Evolutionary conservation across 2,888 invertebrate genomes (phyloP), one percentile per base, ranked within the genome.

Genomic region (Ichneumoninae sp.): DNA sequence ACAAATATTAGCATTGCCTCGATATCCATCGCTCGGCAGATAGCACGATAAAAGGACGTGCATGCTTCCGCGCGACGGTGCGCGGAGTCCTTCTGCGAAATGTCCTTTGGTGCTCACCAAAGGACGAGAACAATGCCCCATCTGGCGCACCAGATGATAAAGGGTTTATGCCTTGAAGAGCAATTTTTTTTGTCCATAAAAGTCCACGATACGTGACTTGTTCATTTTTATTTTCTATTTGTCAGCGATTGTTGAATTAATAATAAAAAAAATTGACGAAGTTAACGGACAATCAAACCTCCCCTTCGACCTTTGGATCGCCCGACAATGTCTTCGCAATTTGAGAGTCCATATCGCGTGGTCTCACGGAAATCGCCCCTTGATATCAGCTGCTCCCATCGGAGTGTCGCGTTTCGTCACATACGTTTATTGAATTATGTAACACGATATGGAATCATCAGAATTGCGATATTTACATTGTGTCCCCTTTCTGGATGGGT

Each of bases 391-490:
- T 13, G 57, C 57, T 22, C 26, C 57, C 26, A 57, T 13, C 57
- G 4, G 13, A 57, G 22, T 57, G 10, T 57, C 57, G 26, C 26
- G 22, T 57, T 26, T 22, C 4, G 22, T 57, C 10, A 57, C 10
- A 57, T 57, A 57, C 26, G 13, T 57, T 57, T 57, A 57, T 57
- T 26, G 10, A 57, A 57, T 57, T 26, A 57, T 8, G 57, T 57
- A 26, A 57, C 26, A 57, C 57, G 57, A 57, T 57, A 57, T 57
- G 57, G 26, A 22, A 57, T 57, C 22, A 26, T 57, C 10, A 1
- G 26, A 57, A 57, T 57, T 57, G 26, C 57, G 57, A 57, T 57
- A 57, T 57, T 26, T 57, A 26, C 57, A 57, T 57, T 57, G 26
- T 26, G 4, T 3, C 3, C 26, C 22, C 22, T 13, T 26, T 22